phyloP scores from a whole-genome alignment of 2,113 vertebrate genomes.

The Paramisgurnus dabryanus region DNA sequence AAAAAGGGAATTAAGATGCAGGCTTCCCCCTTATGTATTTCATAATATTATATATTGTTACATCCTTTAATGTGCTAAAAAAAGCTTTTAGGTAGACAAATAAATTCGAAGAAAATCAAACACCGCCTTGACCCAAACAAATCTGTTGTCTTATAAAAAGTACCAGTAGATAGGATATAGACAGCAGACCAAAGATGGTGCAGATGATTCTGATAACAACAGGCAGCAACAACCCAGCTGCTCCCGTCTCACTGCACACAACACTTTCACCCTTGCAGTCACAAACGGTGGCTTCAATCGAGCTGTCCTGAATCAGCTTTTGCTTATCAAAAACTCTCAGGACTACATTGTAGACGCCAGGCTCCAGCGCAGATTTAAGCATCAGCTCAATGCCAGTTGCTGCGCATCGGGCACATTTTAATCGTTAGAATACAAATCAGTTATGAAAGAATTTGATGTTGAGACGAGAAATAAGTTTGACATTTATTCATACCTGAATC shows the following conservation, averaged over 20 bases:
- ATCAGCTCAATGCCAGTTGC: neutral
- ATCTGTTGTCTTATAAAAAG: neutral
- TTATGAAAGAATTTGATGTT: no score
- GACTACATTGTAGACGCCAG: neutral
- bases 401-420: neutral
- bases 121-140: no score
- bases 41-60: no score
- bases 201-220: constrained; percentile 71
- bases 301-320: constrained; percentile 68
- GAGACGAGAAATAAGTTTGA: no score
- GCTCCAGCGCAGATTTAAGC: neutral
- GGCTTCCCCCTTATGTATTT: no score
- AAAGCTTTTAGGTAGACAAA: no score
- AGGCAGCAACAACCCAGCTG: no score
- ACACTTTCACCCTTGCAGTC: constrained; percentile 72
- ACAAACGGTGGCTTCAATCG: constrained; percentile 76
- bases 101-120: no score
- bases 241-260: constrained; percentile 52
- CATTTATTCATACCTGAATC: constrained; percentile 66
- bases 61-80: no score
- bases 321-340: constrained; percentile 69
- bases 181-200: constrained; percentile 82
- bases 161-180: constrained; percentile 69
- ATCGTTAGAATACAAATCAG: neutral
- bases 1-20: no score